Percentiles rank a stretch among this genome's conserved stretches.
These are phyloP conservation scores for Spilarctia lutea DNA, from an alignment of 2,888 invertebrate genomes.

Conservation along the genomic window DNA sequence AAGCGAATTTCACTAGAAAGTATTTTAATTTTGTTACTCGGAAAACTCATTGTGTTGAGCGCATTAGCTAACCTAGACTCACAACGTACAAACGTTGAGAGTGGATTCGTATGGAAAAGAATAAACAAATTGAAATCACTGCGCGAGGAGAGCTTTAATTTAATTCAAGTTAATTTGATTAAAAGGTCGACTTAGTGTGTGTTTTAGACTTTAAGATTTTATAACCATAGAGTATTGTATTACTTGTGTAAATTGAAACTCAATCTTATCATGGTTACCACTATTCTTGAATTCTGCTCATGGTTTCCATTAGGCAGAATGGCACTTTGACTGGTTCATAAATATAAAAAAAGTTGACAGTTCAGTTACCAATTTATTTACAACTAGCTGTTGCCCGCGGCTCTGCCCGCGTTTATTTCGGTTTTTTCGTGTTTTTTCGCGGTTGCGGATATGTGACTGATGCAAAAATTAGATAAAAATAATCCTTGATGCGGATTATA, in stretches of 20 bases:
- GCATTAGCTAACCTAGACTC: not conserved
- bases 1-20: not conserved
- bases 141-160: not conserved
- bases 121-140: not conserved
- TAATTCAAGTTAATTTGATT: not conserved
- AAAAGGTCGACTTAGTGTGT: not conserved
- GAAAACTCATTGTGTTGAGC: constrained; percentile 2
- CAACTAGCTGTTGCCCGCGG: too few relatives aligned
- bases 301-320: too few relatives aligned
- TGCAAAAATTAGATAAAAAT: too few relatives aligned
- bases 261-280: too few relatives aligned
- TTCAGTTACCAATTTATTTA: too few relatives aligned
- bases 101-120: not conserved
- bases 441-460: too few relatives aligned
- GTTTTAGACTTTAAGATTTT: not conserved
- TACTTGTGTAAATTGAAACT: not conserved
- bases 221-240: not conserved
- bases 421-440: too few relatives aligned
- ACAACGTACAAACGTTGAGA: not conserved
- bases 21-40: not conserved
- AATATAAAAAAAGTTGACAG: too few relatives aligned
- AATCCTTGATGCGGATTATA: too few relatives aligned
- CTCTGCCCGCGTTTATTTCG: too few relatives aligned
- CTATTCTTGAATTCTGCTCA: too few relatives aligned
- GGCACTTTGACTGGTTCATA: too few relatives aligned